phyloP scores from a whole-genome alignment of 2,113 vertebrate genomes.

The Myotis brandtii region DNA sequence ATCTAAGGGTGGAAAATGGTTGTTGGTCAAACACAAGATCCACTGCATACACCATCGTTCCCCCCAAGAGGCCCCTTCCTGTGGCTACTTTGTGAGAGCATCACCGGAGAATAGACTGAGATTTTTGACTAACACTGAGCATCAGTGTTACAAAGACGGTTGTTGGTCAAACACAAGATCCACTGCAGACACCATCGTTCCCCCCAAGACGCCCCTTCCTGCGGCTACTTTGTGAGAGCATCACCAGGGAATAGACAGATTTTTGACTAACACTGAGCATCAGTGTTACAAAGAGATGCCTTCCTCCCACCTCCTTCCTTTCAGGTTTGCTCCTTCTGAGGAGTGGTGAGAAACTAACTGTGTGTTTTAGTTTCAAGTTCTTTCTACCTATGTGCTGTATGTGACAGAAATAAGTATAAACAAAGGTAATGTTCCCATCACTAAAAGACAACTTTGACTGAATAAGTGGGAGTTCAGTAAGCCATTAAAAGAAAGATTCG shows the following conservation, averaged over 20 bases:
- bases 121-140: not conserved
- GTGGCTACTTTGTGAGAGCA: not conserved
- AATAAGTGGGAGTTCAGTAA: not conserved
- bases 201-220: not conserved
- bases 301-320: not conserved
- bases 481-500: constrained; percentile 49
- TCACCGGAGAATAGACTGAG: not conserved
- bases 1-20: too few species aligned
- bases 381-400: not conserved
- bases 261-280: not conserved
- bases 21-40: not conserved
- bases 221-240: not conserved
- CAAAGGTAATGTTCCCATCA: constrained; percentile 44
- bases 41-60: not conserved
- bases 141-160: not conserved
- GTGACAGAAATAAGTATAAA: constrained; percentile 22
- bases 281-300: not conserved
- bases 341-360: not conserved
- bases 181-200: not conserved
- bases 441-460: not conserved
- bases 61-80: not conserved
- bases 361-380: not conserved
- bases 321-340: not conserved
- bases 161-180: not conserved
- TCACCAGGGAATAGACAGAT: not conserved